Conservation (phyloP, 2,888 invertebrate species). For the Proisotoma minuta region DNA sequence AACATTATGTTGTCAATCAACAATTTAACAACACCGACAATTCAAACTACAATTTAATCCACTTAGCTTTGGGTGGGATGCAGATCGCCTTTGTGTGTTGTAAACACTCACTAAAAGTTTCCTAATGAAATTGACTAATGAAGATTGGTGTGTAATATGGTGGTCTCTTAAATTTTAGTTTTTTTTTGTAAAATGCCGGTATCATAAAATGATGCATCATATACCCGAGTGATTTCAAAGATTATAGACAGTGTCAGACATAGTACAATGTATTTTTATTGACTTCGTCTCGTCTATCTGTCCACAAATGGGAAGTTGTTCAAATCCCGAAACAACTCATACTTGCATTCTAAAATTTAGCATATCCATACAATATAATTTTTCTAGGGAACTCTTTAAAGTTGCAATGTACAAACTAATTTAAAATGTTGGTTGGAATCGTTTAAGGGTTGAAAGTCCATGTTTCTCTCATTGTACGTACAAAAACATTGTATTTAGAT, state of each 20-base stretch:
- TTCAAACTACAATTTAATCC: background rate
- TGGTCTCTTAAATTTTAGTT: no score
- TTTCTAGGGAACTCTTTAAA: no score
- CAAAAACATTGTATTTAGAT: background rate
- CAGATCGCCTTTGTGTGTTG: background rate
- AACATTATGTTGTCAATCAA: background rate
- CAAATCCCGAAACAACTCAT: no score
- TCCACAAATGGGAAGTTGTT: background rate
- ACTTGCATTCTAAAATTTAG: no score
- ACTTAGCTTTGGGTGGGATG: slow-evolving; percentile 6
- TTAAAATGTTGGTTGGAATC: no score
- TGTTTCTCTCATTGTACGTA: no score
- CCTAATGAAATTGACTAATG: slow-evolving; percentile 2
- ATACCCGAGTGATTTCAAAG: no score
- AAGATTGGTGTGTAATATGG: background rate
- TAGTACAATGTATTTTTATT: background rate
- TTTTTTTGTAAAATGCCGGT: no score
- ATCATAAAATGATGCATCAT: no score
- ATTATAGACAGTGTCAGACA: background rate
- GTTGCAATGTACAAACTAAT: no score
- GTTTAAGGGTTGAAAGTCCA: no score
- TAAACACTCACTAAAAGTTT: background rate
- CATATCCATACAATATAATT: no score
- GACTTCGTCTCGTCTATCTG: background rate
- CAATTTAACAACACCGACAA: slow-evolving; percentile 3